Evolutionary conservation across 2,113 vertebrate genomes (phyloP).

Genomic region (Halichoerus grypus): DNA sequence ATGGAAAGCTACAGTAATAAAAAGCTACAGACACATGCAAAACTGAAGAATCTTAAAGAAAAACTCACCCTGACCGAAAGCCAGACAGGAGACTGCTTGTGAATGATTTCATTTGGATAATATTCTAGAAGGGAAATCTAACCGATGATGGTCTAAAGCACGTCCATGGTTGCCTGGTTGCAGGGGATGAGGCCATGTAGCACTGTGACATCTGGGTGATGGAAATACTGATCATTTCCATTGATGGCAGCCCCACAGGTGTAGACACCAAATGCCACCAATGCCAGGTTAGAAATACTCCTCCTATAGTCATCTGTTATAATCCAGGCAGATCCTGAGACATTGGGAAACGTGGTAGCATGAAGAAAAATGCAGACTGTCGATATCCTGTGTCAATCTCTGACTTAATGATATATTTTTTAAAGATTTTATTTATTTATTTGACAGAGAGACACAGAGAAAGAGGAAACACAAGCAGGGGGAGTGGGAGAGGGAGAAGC

Average conservation of each 20-base stretch:
- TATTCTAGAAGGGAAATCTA: too few relatives aligned
- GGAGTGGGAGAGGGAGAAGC: too few relatives aligned
- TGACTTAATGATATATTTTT: too few relatives aligned
- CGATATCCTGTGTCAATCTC: background rate
- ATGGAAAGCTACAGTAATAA: background rate
- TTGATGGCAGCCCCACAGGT: background rate
- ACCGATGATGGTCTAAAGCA: fast-evolving
- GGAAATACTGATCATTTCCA: too few relatives aligned
- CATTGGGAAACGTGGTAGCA: fast-evolving
- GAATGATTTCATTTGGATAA: fast-evolving
- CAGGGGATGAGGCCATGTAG: fast-evolving
- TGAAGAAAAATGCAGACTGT: fast-evolving
- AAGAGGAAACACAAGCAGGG: too few relatives aligned
- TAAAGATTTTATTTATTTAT: too few relatives aligned
- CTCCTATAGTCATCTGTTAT: fast-evolving
- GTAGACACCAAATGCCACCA: background rate
- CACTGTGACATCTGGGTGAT: background rate
- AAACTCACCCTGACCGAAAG: background rate
- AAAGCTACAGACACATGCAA: background rate
- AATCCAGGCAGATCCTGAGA: background rate
- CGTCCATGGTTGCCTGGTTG: fast-evolving
- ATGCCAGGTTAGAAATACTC: background rate
- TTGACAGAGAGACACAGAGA: too few relatives aligned
- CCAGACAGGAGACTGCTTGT: fast-evolving
- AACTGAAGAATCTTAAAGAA: background rate